These are phyloP conservation scores for Heliconius nattereri DNA, from an alignment of 1,140 invertebrate genomes.

Conservation along the genomic window DNA sequence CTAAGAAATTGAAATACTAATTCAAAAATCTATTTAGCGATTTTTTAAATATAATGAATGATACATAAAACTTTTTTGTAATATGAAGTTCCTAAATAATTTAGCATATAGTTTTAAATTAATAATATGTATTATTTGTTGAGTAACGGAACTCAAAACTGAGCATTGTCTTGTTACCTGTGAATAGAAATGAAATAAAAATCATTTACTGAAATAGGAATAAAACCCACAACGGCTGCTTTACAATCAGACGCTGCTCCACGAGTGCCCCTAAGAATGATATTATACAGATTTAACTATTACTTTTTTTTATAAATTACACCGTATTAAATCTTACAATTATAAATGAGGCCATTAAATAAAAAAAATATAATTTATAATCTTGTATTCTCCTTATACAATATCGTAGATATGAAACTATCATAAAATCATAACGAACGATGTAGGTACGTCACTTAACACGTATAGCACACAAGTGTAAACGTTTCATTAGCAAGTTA, in stretches of 20 bases:
- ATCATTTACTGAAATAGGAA: no score
- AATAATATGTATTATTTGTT: no score
- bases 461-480: neutral
- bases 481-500: neutral
- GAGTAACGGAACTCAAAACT: no score
- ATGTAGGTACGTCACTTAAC: neutral
- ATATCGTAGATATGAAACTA: neutral
- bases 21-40: neutral
- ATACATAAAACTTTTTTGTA: neutral
- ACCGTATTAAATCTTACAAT: no score
- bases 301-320: no score
- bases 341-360: neutral
- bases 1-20: neutral
- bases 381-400: neutral
- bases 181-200: no score
- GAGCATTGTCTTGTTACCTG: no score
- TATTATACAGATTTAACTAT: no score
- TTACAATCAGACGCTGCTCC: no score
- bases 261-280: no score
- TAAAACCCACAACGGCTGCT: no score
- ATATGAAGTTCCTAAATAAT: neutral
- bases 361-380: neutral
- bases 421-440: neutral
- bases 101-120: no score
- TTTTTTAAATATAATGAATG: neutral